Percentiles rank a stretch among this genome's conserved stretches.
phyloP scores from a whole-genome alignment of 2,113 vertebrate species.

The Varanus salvator region DNA sequence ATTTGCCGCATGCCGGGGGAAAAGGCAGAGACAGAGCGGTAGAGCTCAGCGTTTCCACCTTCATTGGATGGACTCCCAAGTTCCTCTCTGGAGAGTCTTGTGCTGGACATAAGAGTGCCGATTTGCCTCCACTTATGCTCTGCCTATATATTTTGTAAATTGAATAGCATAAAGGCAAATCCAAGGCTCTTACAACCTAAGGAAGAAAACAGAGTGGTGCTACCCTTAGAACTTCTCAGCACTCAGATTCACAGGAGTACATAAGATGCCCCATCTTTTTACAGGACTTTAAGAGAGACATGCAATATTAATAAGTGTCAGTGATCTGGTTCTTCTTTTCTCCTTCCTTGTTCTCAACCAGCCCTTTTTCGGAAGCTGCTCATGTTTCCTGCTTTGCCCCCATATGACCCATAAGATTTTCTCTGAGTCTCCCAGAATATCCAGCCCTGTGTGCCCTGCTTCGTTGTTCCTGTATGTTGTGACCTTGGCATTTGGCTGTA shows the following conservation, averaged over 20 bases:
- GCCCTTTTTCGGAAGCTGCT: not conserved
- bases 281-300: not conserved
- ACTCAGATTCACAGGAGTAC: not conserved
- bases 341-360: not conserved
- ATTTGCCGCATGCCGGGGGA: no score
- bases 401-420: not conserved
- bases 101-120: not conserved
- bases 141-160: not conserved
- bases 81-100: no score
- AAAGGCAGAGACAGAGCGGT: no score
- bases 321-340: not conserved
- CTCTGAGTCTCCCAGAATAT: not conserved
- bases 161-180: not conserved
- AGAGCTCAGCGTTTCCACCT: no score
- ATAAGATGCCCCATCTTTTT: not conserved
- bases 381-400: not conserved
- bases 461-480: not conserved
- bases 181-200: not conserved
- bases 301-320: not conserved
- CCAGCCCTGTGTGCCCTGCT: not conserved
- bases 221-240: not conserved
- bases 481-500: constrained; percentile 34
- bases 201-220: not conserved
- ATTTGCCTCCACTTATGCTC: not conserved
- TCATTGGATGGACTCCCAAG: no score